phyloP scores from a whole-genome alignment of 2,888 invertebrate genomes.

The Sarcophaga caerulescens region DNA sequence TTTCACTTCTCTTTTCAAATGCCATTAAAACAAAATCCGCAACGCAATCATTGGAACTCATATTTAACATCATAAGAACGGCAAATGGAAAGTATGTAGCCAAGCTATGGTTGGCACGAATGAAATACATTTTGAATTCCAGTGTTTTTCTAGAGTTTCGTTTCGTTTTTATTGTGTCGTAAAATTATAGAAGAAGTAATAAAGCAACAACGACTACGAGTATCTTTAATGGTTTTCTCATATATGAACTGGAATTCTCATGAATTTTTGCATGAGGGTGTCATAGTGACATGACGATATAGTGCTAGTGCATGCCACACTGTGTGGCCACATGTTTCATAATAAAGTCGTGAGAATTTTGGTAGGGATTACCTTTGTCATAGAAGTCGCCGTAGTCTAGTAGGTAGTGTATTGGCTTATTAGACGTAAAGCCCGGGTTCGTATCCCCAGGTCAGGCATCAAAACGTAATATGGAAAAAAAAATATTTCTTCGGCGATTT shows the following conservation, averaged over 20 bases:
- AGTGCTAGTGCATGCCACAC: constrained; percentile 6
- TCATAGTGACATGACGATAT: background rate
- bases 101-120: background rate
- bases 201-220: background rate
- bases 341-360: background rate
- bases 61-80: background rate
- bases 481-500: no score
- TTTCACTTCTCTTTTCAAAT: background rate
- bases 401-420: no score
- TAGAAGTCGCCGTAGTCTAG: no score
- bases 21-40: constrained; percentile 32
- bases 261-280: constrained; percentile 1
- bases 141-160: background rate
- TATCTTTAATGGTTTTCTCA: background rate
- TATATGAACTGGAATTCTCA: constrained; percentile 17
- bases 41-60: constrained; percentile 19
- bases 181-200: background rate
- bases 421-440: no score
- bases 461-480: no score
- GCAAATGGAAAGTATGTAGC: background rate
- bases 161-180: constrained; percentile 15
- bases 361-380: no score
- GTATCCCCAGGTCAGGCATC: no score
- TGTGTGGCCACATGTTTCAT: background rate
- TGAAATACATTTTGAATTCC: background rate